phyloP scores from a whole-genome alignment of 2,888 invertebrate species.

The Pachliopta kotzebuea region DNA sequence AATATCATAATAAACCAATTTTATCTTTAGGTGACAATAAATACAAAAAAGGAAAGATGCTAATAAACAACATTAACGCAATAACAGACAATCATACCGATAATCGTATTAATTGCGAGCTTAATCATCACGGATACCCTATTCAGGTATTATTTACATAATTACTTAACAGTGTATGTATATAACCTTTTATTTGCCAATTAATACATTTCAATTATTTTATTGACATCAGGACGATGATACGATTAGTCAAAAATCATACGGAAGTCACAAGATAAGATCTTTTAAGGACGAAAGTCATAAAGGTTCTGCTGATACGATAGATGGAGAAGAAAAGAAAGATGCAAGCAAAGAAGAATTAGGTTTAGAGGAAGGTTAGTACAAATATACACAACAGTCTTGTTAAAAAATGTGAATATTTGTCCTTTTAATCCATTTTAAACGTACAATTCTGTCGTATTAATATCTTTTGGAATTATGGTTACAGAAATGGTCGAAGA shows the following conservation, averaged over 20 bases:
- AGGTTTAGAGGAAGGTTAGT: constrained; percentile 87
- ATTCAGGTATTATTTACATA: constrained; percentile 65
- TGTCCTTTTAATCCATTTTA: neutral
- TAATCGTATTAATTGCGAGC: constrained; percentile 87
- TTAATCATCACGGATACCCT: constrained; percentile 86
- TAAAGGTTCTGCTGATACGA: constrained; percentile 92
- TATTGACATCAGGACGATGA: constrained; percentile 83
- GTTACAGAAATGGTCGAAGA: constrained; percentile 74
- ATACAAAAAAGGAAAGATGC: constrained; percentile 89
- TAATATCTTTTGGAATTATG: neutral
- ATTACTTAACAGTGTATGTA: neutral
- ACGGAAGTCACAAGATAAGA: constrained; percentile 94
- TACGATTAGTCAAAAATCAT: constrained; percentile 93
- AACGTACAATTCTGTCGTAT: neutral
- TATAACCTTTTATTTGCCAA: neutral
- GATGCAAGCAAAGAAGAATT: constrained; percentile 95
- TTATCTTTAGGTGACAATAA: constrained; percentile 86
- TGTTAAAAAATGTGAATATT: neutral
- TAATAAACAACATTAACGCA: constrained; percentile 91
- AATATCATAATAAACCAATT: neutral
- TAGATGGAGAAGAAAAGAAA: constrained; percentile 93
- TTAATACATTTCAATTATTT: constrained; percentile 4
- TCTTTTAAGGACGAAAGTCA: constrained; percentile 95
- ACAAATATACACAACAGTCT: neutral
- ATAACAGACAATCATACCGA: constrained; percentile 87